These are phyloP conservation scores for Holcopasites calliopsidis DNA, from an alignment of 1,140 invertebrate species.

Conservation along the genomic window DNA sequence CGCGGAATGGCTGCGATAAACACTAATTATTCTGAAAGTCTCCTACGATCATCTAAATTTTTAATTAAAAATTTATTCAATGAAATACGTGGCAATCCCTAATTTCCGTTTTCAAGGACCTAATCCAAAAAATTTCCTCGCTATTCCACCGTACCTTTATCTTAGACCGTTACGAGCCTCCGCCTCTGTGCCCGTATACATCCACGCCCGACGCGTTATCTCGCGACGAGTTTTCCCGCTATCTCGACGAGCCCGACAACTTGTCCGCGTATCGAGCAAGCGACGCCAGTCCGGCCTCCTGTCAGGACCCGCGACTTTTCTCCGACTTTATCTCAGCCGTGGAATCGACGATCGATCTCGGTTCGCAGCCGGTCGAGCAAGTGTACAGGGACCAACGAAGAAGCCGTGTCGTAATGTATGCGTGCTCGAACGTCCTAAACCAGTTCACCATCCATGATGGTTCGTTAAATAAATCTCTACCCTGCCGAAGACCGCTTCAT, in stretches of 20 bases:
- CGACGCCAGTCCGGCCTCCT: slow-evolving; percentile 26
- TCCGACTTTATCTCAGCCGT: slow-evolving; percentile 47
- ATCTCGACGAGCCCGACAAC: slow-evolving; percentile 38
- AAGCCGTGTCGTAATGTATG: neutral
- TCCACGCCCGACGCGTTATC: neutral
- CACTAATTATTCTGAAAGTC: no score
- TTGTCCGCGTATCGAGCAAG: slow-evolving; percentile 42
- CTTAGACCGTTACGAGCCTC: neutral
- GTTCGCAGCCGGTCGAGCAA: slow-evolving; percentile 24
- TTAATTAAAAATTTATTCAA: no score
- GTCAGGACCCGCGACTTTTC: slow-evolving; percentile 43
- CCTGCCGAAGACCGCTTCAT: slow-evolving; percentile 28
- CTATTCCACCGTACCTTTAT: neutral
- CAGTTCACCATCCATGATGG: slow-evolving; percentile 30
- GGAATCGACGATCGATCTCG: slow-evolving; percentile 51
- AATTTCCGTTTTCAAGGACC: no score
- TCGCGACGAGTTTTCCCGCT: slow-evolving; percentile 18
- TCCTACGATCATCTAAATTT: no score
- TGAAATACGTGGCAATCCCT: no score
- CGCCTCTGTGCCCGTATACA: neutral
- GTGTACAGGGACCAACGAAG: neutral
- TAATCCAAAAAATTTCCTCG: no score
- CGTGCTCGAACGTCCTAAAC: slow-evolving; percentile 37
- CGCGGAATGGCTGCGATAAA: no score
- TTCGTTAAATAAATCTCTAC: slow-evolving; percentile 51